Evolutionary conservation across 2,888 invertebrate species (phyloP).

Genomic region (Drosophila pseudotalamancana): DNA sequence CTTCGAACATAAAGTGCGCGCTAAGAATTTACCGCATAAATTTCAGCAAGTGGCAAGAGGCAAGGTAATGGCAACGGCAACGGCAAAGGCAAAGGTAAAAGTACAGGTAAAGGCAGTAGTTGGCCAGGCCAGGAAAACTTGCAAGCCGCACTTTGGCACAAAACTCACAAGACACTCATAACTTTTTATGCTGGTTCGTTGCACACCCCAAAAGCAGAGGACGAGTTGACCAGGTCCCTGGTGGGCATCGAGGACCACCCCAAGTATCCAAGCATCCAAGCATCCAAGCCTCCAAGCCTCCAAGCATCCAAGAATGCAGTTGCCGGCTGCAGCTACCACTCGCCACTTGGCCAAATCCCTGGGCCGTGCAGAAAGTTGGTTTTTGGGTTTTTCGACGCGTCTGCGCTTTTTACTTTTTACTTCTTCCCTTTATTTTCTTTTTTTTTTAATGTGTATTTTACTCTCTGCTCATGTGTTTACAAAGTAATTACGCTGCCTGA

Average conservation of each 20-base stretch:
- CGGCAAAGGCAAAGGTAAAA: constrained; percentile 12
- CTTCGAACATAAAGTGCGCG: constrained; percentile 80
- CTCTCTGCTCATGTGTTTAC: constrained; percentile 78
- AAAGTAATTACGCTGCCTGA: constrained; percentile 82
- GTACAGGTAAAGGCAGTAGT: constrained; percentile 19
- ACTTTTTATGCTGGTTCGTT: constrained; percentile 77
- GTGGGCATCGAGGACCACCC: constrained; percentile 57
- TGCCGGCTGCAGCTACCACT: constrained; percentile 44
- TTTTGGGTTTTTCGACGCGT: constrained; percentile 43
- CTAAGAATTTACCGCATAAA: constrained; percentile 79
- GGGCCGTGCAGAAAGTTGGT: constrained; percentile 38
- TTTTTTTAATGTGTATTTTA: constrained; percentile 42
- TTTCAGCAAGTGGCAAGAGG: constrained; percentile 76
- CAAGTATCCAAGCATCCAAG: too few relatives aligned
- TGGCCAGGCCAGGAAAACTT: constrained; percentile 53
- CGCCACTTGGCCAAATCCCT: constrained; percentile 73
- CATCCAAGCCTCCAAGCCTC: too few relatives aligned
- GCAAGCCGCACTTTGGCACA: constrained; percentile 79
- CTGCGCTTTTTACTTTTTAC: constrained; percentile 26
- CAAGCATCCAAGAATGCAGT: constrained; percentile 65
- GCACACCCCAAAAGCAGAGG: constrained; percentile 61
- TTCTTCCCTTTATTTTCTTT: constrained; percentile 26
- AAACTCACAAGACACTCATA: constrained; percentile 80
- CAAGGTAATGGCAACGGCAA: constrained; percentile 45
- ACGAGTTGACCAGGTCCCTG: constrained; percentile 47